These are phyloP conservation scores for Sylvietta virens DNA, from an alignment of 2,113 vertebrate genomes.

Conservation along the genomic window DNA sequence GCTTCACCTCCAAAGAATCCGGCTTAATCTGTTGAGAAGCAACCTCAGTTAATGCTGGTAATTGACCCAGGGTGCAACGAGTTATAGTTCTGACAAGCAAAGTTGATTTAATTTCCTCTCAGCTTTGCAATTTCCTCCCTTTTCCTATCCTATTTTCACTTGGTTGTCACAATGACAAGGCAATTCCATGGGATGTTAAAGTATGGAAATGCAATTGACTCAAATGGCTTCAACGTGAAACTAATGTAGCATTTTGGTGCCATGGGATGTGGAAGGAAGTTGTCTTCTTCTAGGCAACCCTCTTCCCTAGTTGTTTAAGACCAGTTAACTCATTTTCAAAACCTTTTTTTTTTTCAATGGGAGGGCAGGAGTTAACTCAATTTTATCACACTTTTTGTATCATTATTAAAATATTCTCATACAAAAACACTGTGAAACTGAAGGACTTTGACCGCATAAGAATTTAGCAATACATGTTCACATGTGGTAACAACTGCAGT, in stretches of 20 bases:
- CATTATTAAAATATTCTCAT: background rate
- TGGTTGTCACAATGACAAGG: slow-evolving; percentile 46
- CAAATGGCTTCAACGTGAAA: slow-evolving; percentile 46
- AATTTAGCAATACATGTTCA: background rate
- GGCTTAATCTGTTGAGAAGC: background rate
- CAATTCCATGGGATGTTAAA: slow-evolving; percentile 44
- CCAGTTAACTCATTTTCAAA: background rate
- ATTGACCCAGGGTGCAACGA: slow-evolving; percentile 32
- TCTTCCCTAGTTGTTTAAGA: background rate
- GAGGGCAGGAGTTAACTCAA: background rate
- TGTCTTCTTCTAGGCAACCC: accelerated
- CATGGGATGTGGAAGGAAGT: background rate
- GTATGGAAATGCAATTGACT: slow-evolving; percentile 48
- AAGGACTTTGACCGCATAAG: background rate
- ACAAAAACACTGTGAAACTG: background rate
- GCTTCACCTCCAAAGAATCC: background rate
- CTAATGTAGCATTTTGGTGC: background rate
- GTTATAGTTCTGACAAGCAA: slow-evolving; percentile 48
- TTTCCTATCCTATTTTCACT: slow-evolving; percentile 36
- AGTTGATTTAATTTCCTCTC: slow-evolving; percentile 61
- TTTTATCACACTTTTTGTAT: background rate
- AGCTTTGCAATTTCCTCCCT: slow-evolving; percentile 55
- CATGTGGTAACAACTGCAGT: background rate
- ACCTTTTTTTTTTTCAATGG: background rate
- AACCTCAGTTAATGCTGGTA: slow-evolving; percentile 21